A percentile compares a stretch with the other conserved stretches of the same genome.
Conservation (phyloP, 2,888 invertebrate genomes). For the Mechanitis mazaeus region DNA sequence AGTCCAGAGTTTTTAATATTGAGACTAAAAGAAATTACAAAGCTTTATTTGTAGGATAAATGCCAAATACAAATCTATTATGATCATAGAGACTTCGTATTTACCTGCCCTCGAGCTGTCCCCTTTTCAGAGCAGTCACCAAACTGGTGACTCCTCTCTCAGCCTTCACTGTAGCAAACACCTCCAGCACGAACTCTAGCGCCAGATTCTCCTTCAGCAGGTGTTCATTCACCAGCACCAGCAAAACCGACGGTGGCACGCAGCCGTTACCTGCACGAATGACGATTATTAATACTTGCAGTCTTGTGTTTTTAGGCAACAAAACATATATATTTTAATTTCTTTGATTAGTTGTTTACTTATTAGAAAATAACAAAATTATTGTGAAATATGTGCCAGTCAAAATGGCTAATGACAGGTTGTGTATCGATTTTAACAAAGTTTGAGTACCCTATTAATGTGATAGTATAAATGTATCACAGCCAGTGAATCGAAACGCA, state of each 20-base stretch:
- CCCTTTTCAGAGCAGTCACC: constrained; percentile 90
- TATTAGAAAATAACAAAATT: too few relatives aligned
- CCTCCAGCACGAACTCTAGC: constrained; percentile 94
- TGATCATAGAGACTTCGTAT: too few relatives aligned
- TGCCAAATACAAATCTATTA: too few relatives aligned
- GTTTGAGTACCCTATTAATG: too few relatives aligned
- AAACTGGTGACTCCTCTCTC: constrained; percentile 92
- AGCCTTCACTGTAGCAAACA: constrained; percentile 93
- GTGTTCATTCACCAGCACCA: constrained; percentile 93
- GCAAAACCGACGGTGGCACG: constrained; percentile 91
- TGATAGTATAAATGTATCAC: constrained; percentile 31
- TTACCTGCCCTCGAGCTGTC: constrained; percentile 84
- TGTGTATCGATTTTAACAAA: too few relatives aligned
- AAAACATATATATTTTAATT: too few relatives aligned
- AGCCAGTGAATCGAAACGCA: constrained; percentile 29
- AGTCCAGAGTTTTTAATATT: too few relatives aligned
- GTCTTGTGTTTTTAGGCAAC: too few relatives aligned
- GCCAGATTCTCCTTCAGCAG: constrained; percentile 95
- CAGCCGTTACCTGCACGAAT: constrained; percentile 83
- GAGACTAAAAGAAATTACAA: too few relatives aligned
- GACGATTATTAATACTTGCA: neutral
- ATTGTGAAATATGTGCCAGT: neutral
- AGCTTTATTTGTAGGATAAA: too few relatives aligned
- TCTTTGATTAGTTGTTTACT: too few relatives aligned
- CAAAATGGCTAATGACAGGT: too few relatives aligned